Evolutionary conservation across 2,113 vertebrate genomes (phyloP).

Genomic region (Vulpes vulpes): DNA sequence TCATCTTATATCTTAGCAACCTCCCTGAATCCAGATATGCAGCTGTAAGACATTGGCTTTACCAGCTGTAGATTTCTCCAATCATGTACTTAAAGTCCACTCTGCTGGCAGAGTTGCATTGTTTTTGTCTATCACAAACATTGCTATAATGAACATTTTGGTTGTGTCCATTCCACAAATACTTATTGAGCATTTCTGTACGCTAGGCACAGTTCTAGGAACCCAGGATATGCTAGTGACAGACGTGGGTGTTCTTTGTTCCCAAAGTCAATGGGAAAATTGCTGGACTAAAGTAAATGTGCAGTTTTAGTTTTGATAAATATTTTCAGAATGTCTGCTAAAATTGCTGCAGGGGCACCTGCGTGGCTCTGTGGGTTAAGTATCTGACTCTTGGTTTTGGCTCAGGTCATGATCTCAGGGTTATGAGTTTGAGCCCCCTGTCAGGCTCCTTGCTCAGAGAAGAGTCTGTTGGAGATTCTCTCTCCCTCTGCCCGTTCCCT

Average conservation of each 20-base stretch:
- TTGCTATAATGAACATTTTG: background rate
- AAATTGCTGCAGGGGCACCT: background rate
- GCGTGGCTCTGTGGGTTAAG: background rate
- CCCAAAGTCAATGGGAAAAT: background rate
- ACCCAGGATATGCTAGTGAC: background rate
- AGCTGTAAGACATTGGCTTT: background rate
- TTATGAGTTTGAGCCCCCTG: background rate
- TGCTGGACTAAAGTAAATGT: background rate
- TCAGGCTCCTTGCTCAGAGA: background rate
- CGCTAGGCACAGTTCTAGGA: background rate
- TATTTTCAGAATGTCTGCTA: background rate
- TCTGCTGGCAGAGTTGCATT: background rate
- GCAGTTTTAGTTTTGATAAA: background rate
- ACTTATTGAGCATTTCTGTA: background rate
- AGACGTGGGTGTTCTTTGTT: background rate
- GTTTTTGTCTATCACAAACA: background rate
- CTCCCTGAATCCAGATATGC: background rate
- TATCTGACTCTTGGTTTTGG: background rate
- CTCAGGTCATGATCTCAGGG: background rate
- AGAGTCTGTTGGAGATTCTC: background rate
- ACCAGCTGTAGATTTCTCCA: background rate
- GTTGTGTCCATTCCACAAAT: background rate
- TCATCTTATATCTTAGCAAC: background rate
- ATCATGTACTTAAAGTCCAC: background rate
- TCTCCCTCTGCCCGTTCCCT: background rate